Base-by-base conservation (phyloP, 2,113 vertebrate species). In the Charadrius vociferus region DNA sequence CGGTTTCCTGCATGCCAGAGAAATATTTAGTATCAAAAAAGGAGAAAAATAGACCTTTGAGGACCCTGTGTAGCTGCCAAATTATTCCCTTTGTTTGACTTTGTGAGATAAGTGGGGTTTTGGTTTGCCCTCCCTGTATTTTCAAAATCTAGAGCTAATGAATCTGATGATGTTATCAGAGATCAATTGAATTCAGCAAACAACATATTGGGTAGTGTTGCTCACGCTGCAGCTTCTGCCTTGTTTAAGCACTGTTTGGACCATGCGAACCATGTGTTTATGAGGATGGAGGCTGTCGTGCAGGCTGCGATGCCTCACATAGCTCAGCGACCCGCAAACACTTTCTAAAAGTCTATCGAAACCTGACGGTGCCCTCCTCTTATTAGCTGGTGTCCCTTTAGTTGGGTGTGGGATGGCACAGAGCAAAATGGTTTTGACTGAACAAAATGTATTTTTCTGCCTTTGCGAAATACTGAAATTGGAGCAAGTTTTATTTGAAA, bases 321-420 rank as follows among this genome's bases (percentile, higher is more conserved):
- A 43, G 73, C 19, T 71, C 29, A 34, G 70, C n/a, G 43, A 65
- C 43, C 7, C 74, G n/a, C 37, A 20, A 34, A 49, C 14, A 3
- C 29, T 63, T 80, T 32, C 49, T 61, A 24, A 9, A 80, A 52
- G n/a, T 19, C 65, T 61, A 1, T 23, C 0, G 0, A 63, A 79
- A 68, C 10, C 49, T 68, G n/a, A 26, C 26, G 52, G 50, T 30
- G n/a, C n/a, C 41, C 45, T 81, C 70, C 26, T 27, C 4, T 39
- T 59, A 49, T 24, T 22, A 22, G 20, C 23, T 39, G 26, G 49
- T 45, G 49, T 49, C 1, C 1, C 50, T 62, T 55, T 13, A 18
- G 21, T 10, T 55, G n/a, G 36, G 16, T 43, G 53, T 27, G 55
- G 36, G 70, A 32, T 0, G 0, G 53, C 32, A n/a, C 6, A 22